Evolutionary conservation across 1,140 invertebrate species (phyloP).

Genomic region (Sarcophaga peregrina): DNA sequence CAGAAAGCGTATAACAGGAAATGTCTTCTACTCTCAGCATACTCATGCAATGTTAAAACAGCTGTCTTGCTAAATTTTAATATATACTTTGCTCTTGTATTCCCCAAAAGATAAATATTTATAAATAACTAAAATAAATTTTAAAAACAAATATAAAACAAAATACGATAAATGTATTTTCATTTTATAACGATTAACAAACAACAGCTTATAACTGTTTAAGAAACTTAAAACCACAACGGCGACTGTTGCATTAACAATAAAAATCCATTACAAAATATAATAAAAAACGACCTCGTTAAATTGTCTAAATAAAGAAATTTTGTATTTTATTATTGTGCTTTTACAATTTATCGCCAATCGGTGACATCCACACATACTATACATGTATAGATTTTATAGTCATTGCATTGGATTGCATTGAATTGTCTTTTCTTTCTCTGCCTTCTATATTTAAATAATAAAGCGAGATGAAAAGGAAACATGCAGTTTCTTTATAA

Average conservation of each 20-base stretch:
- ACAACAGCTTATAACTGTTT: background rate
- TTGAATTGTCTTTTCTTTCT: background rate
- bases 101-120: background rate
- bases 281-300: conserved; percentile 32
- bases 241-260: background rate
- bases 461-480: background rate
- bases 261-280: background rate
- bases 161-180: background rate
- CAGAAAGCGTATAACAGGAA: background rate
- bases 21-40: background rate
- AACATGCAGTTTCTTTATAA: conserved; percentile 27
- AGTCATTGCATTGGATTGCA: background rate
- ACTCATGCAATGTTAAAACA: conserved; percentile 3
- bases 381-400: background rate
- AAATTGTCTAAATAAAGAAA: conserved; percentile 38
- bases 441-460: background rate
- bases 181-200: background rate
- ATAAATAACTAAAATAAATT: conserved; percentile 14
- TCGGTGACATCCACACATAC: background rate
- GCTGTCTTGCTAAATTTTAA: conserved; percentile 6
- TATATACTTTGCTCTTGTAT: conserved; percentile 8
- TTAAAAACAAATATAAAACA: background rate
- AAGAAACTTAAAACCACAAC: background rate
- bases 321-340: background rate
- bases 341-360: background rate